Evolutionary conservation across 1,140 invertebrate species (phyloP), one percentile per base, ranked within the genome.

Genomic region (Aleiodes sp.): DNA sequence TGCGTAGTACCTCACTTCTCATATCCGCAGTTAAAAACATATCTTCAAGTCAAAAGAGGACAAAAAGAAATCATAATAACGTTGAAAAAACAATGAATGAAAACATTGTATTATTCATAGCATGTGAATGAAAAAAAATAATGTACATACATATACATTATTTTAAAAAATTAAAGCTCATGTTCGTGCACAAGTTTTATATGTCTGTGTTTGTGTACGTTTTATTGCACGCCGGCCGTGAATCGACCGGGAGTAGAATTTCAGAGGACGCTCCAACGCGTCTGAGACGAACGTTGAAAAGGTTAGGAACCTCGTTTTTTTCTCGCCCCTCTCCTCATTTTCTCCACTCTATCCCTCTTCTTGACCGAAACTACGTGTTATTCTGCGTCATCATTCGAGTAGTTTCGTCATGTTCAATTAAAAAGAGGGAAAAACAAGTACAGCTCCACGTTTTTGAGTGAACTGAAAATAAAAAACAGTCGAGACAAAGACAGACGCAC

Each of bases 141-240:
- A 35, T 35, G 4, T 10, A 10, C 4, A 35, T 4, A 6, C 31
- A 4, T 10, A 39, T 12, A 39, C 35, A 39, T 39, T 12, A 39
- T 39, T 12, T 12, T 39, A 39, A 39, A 12, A n/a, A 39, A 39
- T 39, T 39, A n/a, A 39, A n/a, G 9, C 10, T n/a, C 35, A n/a
- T 39, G 35, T 43, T 43, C 7, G n/a, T 43, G 19, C 7, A 43
- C 39, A 16, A 41, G 37, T 41, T n/a, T n/a, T n/a, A n/a, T n/a
- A n/a, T n/a, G n/a, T n/a, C 26, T 19, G 28, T 66, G 12, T 46
- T 33, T 59, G 31, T 67, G 41, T 59, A 63, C 61, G 43, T 33
- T 41, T 57, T 21, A 28, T 31, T 7, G 52, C n/a, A 35, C 43
- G 21, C 19, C 2, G 21, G 19, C 19, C 21, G 19, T 56, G 46